Conservation (phyloP, 1,140 invertebrate species). For the Bacillus rossius region DNA sequence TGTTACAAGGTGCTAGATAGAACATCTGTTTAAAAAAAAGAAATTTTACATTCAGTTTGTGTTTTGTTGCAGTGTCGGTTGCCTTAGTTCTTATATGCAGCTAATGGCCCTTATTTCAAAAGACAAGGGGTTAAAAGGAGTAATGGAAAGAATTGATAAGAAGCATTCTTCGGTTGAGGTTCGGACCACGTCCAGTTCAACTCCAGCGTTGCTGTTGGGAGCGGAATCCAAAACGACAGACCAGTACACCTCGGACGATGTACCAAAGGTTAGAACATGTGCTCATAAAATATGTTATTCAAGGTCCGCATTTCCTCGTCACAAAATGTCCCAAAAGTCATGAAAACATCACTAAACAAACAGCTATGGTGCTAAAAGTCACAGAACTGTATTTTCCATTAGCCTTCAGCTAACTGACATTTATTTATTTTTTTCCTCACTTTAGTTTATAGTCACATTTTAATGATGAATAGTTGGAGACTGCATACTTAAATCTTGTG, state of each 20-base stretch:
- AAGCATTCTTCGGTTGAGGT: constrained; percentile 11
- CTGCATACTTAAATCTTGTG: no score
- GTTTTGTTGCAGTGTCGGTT: constrained; percentile 49
- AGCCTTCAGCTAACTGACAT: background rate
- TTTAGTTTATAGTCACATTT: no score
- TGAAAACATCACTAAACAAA: background rate
- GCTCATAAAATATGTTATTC: background rate
- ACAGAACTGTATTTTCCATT: background rate
- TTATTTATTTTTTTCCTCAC: no score
- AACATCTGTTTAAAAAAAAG: no score
- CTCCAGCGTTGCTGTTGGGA: background rate
- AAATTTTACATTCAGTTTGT: no score
- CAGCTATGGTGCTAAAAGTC: background rate
- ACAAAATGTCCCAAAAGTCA: background rate
- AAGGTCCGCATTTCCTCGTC: no score
- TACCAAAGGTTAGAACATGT: constrained; percentile 40
- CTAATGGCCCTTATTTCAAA: constrained; percentile 44
- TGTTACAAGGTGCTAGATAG: no score
- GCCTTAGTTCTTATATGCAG: constrained; percentile 44
- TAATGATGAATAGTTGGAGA: no score
- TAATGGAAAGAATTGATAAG: constrained; percentile 37
- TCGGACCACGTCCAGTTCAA: constrained; percentile 25
- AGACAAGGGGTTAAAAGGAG: constrained; percentile 43
- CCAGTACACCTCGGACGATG: constrained; percentile 45
- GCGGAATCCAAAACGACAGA: background rate